These are phyloP conservation scores for Pandemis cinnamomeana DNA, from an alignment of 2,888 invertebrate species.

Conservation along the genomic window DNA sequence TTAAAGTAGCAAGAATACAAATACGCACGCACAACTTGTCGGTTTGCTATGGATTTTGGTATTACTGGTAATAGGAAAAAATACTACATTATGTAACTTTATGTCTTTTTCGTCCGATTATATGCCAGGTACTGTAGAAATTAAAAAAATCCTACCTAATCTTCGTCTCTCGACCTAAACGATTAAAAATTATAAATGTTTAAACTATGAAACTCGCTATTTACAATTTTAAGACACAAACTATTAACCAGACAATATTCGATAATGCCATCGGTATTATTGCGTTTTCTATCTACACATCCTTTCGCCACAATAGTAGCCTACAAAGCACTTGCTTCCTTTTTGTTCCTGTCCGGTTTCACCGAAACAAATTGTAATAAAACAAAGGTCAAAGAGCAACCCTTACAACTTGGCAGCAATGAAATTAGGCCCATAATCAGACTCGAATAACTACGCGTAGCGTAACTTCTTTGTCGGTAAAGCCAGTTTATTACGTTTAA, in stretches of 20 bases:
- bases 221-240: neutral
- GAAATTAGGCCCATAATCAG: slow-evolving; percentile 27
- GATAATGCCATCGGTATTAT: neutral
- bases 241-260: neutral
- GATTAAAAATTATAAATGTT: no score
- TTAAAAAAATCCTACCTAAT: no score
- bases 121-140: no score
- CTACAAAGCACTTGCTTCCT: slow-evolving; percentile 10
- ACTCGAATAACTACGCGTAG: slow-evolving; percentile 25
- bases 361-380: slow-evolving; percentile 19
- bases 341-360: slow-evolving; percentile 1
- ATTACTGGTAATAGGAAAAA: no score
- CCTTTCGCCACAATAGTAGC: neutral
- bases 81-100: no score
- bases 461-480: slow-evolving; percentile 15
- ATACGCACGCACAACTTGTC: no score
- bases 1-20: no score
- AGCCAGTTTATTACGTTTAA: slow-evolving; percentile 11
- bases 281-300: neutral
- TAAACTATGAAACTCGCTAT: neutral
- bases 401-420: slow-evolving; percentile 16
- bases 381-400: slow-evolving; percentile 33
- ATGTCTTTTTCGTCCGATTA: no score
- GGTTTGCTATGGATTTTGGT: no score
- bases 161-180: no score